A percentile compares a stretch with the other conserved stretches of the same genome.
These are phyloP conservation scores for Echinometra lucunter DNA, from an alignment of 53 echinoderm and acorn worm species.

Conservation along the genomic window DNA sequence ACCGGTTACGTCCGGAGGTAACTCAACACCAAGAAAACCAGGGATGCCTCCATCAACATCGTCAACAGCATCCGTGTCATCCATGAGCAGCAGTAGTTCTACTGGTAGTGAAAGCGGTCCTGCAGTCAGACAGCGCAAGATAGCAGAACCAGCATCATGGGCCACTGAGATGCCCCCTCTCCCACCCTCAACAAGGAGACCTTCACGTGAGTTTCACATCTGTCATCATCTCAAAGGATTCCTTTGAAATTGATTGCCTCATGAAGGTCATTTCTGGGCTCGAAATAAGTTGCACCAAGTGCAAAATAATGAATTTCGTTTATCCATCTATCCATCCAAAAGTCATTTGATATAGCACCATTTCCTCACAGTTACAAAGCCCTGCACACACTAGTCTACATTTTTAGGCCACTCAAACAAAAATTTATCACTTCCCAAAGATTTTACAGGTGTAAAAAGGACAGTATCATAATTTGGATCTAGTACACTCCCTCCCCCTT, in stretches of 20 bases:
- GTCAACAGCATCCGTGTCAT: slow-evolving; percentile 3
- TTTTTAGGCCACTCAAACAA: no score
- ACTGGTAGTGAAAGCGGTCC: slow-evolving; percentile 32
- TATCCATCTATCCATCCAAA: no score
- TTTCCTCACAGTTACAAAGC: no score
- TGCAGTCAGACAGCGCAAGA: neutral
- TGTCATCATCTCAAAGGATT: neutral
- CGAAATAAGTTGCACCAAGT: neutral
- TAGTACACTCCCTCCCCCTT: no score
- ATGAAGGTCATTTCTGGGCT: neutral
- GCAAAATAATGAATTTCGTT: neutral
- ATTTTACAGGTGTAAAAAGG: no score
- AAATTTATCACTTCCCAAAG: no score
- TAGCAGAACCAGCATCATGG: neutral
- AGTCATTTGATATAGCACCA: no score
- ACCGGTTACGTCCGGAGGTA: slow-evolving; percentile 21
- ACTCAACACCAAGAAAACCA: neutral
- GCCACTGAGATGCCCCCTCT: slow-evolving; percentile 44
- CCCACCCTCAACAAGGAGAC: neutral
- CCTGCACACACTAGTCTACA: no score
- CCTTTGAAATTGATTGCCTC: neutral
- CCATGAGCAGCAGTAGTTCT: slow-evolving; percentile 55
- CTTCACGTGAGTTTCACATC: slow-evolving; percentile 14
- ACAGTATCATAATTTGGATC: no score
- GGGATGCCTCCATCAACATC: slow-evolving; percentile 44